Evolutionary conservation across 2,888 invertebrate genomes (phyloP), one percentile per base, ranked within the genome.

Genomic region (Agonopterix alstromeriana): DNA sequence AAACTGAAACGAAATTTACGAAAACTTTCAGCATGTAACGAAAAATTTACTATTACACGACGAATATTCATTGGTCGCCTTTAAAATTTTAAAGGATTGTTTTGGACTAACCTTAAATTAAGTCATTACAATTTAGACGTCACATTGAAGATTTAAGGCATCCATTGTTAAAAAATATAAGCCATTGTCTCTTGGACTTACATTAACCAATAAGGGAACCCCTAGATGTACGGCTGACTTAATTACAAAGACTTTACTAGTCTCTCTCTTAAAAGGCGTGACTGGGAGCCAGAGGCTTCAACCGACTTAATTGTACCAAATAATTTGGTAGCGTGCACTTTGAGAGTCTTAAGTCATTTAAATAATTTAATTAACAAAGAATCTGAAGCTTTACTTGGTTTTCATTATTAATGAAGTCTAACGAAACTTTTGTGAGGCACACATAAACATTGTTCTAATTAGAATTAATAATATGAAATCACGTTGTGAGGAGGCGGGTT

Each of bases 311-410:
- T 66, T 72, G 66, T 61, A 57, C 67, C 58, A 76, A 74, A 78
- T 77, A 73, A 78, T 77, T 77, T 66, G 73, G 69, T 64, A 67
- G 59, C 68, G 61, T 75, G 69, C 74, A 77, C 71, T 77, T 74
- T 73, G 64, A 70, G 65, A 55, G 67, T 66, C 66, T 74, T 61
- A 70, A 72, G 65, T 70, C 65, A 71, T 73, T 77, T 73, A 68
- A 74, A 73, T 78, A 74, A 78, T 77, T 78, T 67, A 76, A 77
- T 74, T 76, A 75, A 73, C 73, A 77, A 74, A 73, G 71, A 71
- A 70, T 43, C 69, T 56, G 49, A 63, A 63, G 67, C 65, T 45
- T 70, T 56, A 64, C 55, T 38, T 38, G 9, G 51, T 58, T 56
- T 63, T 63, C 67, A 63, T 73, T 72, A 65, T 57, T 57, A 61